phyloP scores from a whole-genome alignment of 1,140 invertebrate genomes.

The Micrasema longulum region DNA sequence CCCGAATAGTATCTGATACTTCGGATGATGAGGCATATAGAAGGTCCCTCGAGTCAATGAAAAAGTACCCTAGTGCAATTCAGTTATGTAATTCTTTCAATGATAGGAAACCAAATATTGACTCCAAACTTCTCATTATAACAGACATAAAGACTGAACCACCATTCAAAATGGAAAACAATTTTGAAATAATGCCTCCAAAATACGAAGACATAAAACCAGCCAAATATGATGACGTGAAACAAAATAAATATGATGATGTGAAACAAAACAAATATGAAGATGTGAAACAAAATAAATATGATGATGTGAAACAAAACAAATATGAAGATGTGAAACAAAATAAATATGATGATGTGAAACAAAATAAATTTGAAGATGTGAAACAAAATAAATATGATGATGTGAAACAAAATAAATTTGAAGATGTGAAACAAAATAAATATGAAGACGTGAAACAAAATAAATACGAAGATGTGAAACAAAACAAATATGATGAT shows the following conservation, averaged over 20 bases:
- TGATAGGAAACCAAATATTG: constrained; percentile 41
- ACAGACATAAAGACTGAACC: constrained; percentile 48
- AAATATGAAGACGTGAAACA: constrained; percentile 17
- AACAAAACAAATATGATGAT: constrained; percentile 25
- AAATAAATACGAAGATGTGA: constrained; percentile 11
- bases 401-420: too few relatives aligned
- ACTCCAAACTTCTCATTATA: constrained; percentile 35
- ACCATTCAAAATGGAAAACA: constrained; percentile 46
- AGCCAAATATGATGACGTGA: constrained; percentile 16
- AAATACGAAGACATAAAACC: constrained; percentile 40
- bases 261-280: constrained; percentile 25
- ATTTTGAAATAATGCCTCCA: constrained; percentile 37
- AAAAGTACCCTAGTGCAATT: constrained; percentile 57
- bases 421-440: constrained; percentile 24
- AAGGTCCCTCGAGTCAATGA: constrained; percentile 62
- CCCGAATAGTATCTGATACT: constrained; percentile 72
- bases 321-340: constrained; percentile 17
- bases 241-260: constrained; percentile 7
- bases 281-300: constrained; percentile 29
- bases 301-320: constrained; percentile 27
- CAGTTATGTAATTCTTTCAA: constrained; percentile 40
- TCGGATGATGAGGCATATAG: constrained; percentile 68
- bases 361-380: constrained; percentile 24
- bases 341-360: constrained; percentile 13
- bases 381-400: constrained; percentile 33